Conservation (phyloP, 2,888 invertebrate species). For the Dendrolimus pini region DNA sequence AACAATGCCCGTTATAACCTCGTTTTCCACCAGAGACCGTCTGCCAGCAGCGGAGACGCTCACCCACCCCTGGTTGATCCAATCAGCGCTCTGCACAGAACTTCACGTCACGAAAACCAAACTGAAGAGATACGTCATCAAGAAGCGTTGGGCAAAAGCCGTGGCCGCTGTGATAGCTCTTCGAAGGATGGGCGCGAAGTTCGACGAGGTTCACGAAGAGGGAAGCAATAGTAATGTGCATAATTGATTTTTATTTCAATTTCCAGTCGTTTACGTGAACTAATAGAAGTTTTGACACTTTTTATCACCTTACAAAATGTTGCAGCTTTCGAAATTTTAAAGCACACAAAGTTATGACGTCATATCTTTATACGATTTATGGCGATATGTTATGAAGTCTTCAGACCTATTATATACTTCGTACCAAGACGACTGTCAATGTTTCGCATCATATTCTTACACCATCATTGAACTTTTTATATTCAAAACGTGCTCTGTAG, state of each 20-base stretch:
- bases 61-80: conserved; percentile 87
- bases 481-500: no score
- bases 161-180: conserved; percentile 92
- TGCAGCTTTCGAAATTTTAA: no score
- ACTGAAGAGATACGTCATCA: conserved; percentile 91
- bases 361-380: no score
- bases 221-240: conserved; percentile 20
- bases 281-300: no score
- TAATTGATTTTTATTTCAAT: conserved; percentile 12
- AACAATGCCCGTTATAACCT: not conserved
- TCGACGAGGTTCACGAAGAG: conserved; percentile 65
- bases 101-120: conserved; percentile 86
- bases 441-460: no score
- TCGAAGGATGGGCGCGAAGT: conserved; percentile 89
- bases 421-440: no score
- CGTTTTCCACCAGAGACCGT: conserved; percentile 76
- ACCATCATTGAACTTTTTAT: no score
- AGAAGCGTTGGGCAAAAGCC: conserved; percentile 93
- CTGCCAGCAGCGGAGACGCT: conserved; percentile 83
- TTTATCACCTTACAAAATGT: no score
- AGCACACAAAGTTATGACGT: no score
- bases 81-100: conserved; percentile 79
- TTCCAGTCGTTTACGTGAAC: no score
- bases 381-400: no score
- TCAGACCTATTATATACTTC: no score